Evolutionary conservation across 2,888 invertebrate genomes (phyloP), one percentile per base, ranked within the genome.

Genomic region (Mythimna ferrago): DNA sequence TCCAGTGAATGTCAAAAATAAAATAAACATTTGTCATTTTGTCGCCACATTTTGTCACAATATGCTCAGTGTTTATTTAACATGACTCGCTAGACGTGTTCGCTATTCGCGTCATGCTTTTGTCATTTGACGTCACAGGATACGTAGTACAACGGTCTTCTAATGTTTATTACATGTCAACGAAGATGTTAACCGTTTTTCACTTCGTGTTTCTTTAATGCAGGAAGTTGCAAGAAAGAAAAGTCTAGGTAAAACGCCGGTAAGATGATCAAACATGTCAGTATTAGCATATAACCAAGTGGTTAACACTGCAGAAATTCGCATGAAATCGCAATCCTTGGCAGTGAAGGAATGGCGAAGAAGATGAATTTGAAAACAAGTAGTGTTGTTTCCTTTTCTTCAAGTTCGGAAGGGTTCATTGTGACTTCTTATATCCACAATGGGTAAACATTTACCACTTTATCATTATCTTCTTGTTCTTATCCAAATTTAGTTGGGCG

Each of bases 81-180:
- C 57, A 74, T 32, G 54, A 41, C 51, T 44, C 35, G 60, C 61
- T 38, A 78, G 57, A 66, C 61, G n/a, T 44, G 6, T 51, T 53
- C 35, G 53, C 51, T 58, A 63, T 64, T 48, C 53, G 67, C 79
- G 67, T 58, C 65, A 76, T 56, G 51, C 26, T n/a, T 21, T 16
- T 66, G 9, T 19, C 9, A 53, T 26, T 32, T 79, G 67, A 80
- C 76, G 79, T 80, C 81, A 71, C 76, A 66, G 67, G 57, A 81
- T 54, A 54, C 67, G n/a, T 74, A 65, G 44, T 38, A 72, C 63
- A 72, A 54, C 26, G 56, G 32, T 64, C 38, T 57, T n/a, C 10
- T 56, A 19, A 54, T 41, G 19, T 60, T 48, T 53, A 44, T 58
- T 54, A 32, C 6, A 26, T 70, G 35, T 21, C 44, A 48, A 44